Conservation (phyloP, 2,888 invertebrate species). For the Morpho helenor region DNA sequence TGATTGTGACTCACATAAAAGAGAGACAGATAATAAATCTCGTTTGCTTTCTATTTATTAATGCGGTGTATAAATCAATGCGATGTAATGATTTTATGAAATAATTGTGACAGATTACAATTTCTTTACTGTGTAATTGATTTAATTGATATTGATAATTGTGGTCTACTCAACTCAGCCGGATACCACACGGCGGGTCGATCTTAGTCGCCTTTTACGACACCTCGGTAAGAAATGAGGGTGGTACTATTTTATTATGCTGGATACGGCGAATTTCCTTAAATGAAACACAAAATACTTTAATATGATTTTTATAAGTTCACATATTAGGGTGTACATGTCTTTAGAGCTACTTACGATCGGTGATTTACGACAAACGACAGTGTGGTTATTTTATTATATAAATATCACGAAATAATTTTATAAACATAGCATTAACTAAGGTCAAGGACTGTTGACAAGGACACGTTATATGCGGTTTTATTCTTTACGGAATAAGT, state of each 20-base stretch:
- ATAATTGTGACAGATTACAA: too few species aligned
- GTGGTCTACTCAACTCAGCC: too few species aligned
- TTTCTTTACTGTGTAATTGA: too few species aligned
- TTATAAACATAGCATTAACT: conserved; percentile 44
- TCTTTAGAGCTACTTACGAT: conserved; percentile 58
- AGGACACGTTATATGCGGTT: conserved; percentile 20
- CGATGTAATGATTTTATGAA: too few species aligned
- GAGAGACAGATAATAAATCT: too few species aligned
- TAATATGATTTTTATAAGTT: conserved; percentile 67
- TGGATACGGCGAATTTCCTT: background rate
- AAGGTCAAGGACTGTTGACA: conserved; percentile 39
- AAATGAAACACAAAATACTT: conserved; percentile 40
- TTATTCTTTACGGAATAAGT: background rate
- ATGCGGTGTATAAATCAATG: too few species aligned
- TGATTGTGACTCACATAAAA: too few species aligned
- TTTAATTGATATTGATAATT: too few species aligned
- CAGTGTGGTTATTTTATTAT: conserved; percentile 54
- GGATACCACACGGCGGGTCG: too few species aligned
- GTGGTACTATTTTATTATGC: background rate
- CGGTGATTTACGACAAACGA: conserved; percentile 58
- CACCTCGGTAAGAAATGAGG: too few species aligned
- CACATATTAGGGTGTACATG: conserved; percentile 63
- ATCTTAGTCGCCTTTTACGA: too few species aligned
- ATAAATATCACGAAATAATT: conserved; percentile 53
- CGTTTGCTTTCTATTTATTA: too few species aligned